Evolutionary conservation across 2,113 vertebrate genomes (phyloP).

Genomic region (Maccullochella peelii): DNA sequence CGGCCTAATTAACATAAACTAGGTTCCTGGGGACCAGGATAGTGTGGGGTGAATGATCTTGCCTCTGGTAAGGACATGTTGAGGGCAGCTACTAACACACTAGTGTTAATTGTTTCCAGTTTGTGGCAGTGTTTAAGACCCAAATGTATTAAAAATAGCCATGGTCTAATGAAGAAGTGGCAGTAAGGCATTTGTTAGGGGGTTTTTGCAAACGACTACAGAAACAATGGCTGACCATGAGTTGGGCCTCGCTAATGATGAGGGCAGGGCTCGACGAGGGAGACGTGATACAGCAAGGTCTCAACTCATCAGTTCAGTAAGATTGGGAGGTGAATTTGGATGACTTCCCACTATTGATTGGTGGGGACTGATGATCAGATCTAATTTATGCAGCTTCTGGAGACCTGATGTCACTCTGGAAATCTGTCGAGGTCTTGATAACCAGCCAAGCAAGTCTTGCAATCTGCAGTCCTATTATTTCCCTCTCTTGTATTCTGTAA

Average conservation of each 20-base stretch:
- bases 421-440: slow-evolving; percentile 74
- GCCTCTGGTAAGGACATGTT: slow-evolving; percentile 92
- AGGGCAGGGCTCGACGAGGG: slow-evolving; percentile 42
- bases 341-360: slow-evolving; percentile 70
- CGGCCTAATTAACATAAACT: slow-evolving; percentile 93
- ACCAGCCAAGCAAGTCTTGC: slow-evolving; percentile 69
- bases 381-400: slow-evolving; percentile 73
- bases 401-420: slow-evolving; percentile 62
- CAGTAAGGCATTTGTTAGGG: slow-evolving; percentile 71
- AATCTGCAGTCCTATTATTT: slow-evolving; percentile 71
- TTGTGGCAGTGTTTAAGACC: slow-evolving; percentile 87
- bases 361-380: slow-evolving; percentile 71
- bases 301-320: slow-evolving; percentile 70
- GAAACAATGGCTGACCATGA: slow-evolving; percentile 56
- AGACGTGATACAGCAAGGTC: slow-evolving; percentile 68
- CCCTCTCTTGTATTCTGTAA: slow-evolving; percentile 57
- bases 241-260: slow-evolving; percentile 60
- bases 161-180: slow-evolving; percentile 77
- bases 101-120: slow-evolving; percentile 90
- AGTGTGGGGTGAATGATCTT: slow-evolving; percentile 87
- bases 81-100: slow-evolving; percentile 87
- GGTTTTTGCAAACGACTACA: slow-evolving; percentile 65
- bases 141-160: slow-evolving; percentile 80
- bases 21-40: slow-evolving; percentile 82
- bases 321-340: slow-evolving; percentile 75